Evolutionary conservation across 2,888 invertebrate species (phyloP).

Genomic region (Eustalomyia histrio): DNA sequence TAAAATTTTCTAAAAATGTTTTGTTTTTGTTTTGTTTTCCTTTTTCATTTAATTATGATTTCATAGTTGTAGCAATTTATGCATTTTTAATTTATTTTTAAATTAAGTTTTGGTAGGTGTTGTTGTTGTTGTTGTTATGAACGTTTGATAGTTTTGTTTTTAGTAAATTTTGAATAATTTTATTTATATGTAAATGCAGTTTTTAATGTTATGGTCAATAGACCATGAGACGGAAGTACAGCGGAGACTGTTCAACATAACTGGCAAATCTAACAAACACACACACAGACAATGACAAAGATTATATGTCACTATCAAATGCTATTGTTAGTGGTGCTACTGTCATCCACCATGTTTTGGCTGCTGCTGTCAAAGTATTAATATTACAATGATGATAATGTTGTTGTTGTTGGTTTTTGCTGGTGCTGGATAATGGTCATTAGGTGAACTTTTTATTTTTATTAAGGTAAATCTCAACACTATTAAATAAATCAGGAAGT

Average conservation of each 20-base stretch:
- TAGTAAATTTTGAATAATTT: not conserved
- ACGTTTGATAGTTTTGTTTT: not conserved
- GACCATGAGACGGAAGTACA: constrained; percentile 64
- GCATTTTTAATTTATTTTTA: constrained; percentile 41
- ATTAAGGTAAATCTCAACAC: constrained; percentile 4
- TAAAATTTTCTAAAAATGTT: not conserved
- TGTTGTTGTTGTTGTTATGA: constrained; percentile 8
- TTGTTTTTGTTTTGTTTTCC: not conserved
- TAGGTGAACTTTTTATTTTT: constrained; percentile 51
- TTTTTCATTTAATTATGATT: constrained; percentile 30
- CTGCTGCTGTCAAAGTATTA: constrained; percentile 13
- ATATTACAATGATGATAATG: constrained; percentile 42
- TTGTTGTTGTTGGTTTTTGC: not conserved
- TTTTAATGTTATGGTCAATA: constrained; percentile 63
- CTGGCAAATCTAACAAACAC: constrained; percentile 3
- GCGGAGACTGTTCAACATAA: constrained; percentile 31
- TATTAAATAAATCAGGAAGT: constrained; percentile 47
- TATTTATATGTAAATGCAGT: constrained; percentile 53
- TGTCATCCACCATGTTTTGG: not conserved
- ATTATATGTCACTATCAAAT: constrained; percentile 23
- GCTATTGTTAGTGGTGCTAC: constrained; percentile 16
- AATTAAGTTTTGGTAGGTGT: constrained; percentile 4
- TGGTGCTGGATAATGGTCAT: constrained; percentile 43
- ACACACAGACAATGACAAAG: not conserved
- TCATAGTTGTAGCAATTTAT: constrained; percentile 51